phyloP scores from a whole-genome alignment of 1,140 invertebrate species.

The Drosophila sturtevanti region DNA sequence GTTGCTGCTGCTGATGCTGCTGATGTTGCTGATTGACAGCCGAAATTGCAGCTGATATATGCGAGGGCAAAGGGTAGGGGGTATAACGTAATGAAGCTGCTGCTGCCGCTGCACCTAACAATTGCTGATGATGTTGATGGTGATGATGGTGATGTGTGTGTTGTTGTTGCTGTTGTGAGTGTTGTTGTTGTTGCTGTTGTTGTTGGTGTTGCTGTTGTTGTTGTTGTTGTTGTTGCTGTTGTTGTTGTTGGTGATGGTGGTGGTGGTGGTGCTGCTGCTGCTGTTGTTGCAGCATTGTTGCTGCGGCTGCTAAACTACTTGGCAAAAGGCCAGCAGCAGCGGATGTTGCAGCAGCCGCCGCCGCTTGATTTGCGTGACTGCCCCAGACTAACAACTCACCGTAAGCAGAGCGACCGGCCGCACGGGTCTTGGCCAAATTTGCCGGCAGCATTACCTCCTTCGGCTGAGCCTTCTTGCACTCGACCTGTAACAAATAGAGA shows the following conservation, averaged over 20 bases:
- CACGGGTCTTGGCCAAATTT: conserved; percentile 95
- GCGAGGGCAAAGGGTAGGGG: conserved; percentile 85
- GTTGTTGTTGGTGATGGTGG: conserved; percentile 83
- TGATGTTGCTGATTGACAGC: conserved; percentile 67
- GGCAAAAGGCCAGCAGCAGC: conserved; percentile 84
- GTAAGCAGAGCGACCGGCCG: conserved; percentile 95
- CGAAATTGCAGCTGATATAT: conserved; percentile 83
- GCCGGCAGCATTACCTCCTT: conserved; percentile 99
- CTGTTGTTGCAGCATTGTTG: conserved; percentile 63
- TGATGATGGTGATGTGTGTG: conserved; percentile 82
- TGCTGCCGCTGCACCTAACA: conserved; percentile 59
- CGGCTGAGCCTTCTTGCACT: conserved; percentile 99
- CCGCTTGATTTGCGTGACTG: conserved; percentile 81
- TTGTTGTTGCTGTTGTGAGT: conserved; percentile 78
- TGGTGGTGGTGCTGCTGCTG: conserved; percentile 61
- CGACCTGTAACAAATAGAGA: conserved; percentile 88
- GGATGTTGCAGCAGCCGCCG: conserved; percentile 81
- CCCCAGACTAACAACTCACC: conserved; percentile 96
- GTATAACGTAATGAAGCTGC: conserved; percentile 83
- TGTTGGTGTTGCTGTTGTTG: conserved; percentile 75
- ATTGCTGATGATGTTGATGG: conserved; percentile 56
- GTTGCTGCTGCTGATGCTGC: conserved; percentile 58
- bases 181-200: conserved; percentile 70
- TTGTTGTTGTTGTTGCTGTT: conserved; percentile 72
- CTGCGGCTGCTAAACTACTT: conserved; percentile 76